These are phyloP conservation scores for Momotus momota DNA, from an alignment of 2,797 vertebrate genomes.

Conservation along the genomic window DNA sequence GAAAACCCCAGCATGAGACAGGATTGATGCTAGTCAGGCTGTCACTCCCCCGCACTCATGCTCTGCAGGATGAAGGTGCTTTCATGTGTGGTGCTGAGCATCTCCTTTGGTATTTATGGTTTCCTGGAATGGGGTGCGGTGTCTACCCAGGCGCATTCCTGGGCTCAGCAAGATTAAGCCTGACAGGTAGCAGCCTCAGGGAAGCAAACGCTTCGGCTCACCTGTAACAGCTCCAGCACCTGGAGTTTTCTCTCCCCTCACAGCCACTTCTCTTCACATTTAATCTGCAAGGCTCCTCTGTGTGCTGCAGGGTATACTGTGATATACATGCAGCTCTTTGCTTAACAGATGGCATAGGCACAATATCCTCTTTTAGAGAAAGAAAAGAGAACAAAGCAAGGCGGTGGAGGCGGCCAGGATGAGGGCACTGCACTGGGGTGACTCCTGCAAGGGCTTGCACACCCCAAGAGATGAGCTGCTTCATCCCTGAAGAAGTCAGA, in stretches of 20 bases:
- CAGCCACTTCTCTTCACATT: slow-evolving; percentile 18
- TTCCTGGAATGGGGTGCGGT: slow-evolving; percentile 52
- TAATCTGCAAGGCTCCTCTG: background rate
- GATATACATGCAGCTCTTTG: background rate
- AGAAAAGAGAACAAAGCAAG: background rate
- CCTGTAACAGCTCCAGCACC: slow-evolving; percentile 66
- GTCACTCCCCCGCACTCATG: background rate
- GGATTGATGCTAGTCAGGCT: background rate
- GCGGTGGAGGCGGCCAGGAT: background rate
- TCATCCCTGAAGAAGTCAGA: background rate
- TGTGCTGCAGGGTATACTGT: slow-evolving; percentile 20
- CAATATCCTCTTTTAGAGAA: background rate
- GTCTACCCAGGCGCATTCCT: slow-evolving; percentile 43
- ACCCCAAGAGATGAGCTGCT: background rate
- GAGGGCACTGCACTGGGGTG: background rate
- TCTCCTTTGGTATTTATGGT: slow-evolving; percentile 17
- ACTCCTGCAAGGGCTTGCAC: background rate
- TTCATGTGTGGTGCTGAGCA: slow-evolving; percentile 28
- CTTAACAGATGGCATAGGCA: slow-evolving; percentile 38
- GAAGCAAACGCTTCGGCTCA: slow-evolving; percentile 39
- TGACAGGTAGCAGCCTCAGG: slow-evolving; percentile 47
- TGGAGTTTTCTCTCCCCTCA: slow-evolving; percentile 47
- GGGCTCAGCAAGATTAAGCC: slow-evolving; percentile 48
- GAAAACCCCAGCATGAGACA: background rate
- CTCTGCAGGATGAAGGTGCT: background rate